These are phyloP conservation scores for Dichetophora obliterata DNA, from an alignment of 2,888 invertebrate species.

Conservation along the genomic window DNA sequence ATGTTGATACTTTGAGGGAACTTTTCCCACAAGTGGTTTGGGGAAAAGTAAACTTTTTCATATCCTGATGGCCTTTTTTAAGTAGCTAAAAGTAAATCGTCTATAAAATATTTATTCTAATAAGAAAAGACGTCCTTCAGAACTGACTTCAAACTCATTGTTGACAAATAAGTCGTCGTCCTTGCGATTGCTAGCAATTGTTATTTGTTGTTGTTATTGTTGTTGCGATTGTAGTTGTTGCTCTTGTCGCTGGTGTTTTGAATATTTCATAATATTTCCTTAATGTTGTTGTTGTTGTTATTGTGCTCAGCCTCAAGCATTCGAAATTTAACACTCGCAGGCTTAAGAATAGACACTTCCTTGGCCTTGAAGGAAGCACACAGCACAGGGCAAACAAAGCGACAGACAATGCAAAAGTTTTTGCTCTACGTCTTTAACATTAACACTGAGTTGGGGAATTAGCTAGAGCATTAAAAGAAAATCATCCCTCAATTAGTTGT, in stretches of 20 bases:
- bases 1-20: neutral
- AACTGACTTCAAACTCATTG: neutral
- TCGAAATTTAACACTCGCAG: conserved; percentile 44
- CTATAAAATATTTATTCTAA: conserved; percentile 38
- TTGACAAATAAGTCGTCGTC: conserved; percentile 25
- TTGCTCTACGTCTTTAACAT: neutral
- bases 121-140: conserved; percentile 20
- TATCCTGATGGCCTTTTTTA: neutral
- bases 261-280: conserved; percentile 5
- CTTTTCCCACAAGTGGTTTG: neutral
- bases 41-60: neutral
- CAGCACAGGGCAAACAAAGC: neutral
- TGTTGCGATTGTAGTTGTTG: neutral
- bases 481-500: conserved; percentile 47
- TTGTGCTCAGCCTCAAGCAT: conserved; percentile 53
- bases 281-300: conserved; percentile 44
- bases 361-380: conserved; percentile 36
- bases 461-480: conserved; percentile 39
- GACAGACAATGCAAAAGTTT: neutral
- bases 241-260: conserved; percentile 23
- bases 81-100: conserved; percentile 27
- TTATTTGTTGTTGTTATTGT: neutral
- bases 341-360: conserved; percentile 53
- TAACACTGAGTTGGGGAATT: neutral
- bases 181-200: conserved; percentile 9